These are phyloP conservation scores for Andrena dorsata DNA, from an alignment of 2,888 invertebrate genomes.

Conservation along the genomic window DNA sequence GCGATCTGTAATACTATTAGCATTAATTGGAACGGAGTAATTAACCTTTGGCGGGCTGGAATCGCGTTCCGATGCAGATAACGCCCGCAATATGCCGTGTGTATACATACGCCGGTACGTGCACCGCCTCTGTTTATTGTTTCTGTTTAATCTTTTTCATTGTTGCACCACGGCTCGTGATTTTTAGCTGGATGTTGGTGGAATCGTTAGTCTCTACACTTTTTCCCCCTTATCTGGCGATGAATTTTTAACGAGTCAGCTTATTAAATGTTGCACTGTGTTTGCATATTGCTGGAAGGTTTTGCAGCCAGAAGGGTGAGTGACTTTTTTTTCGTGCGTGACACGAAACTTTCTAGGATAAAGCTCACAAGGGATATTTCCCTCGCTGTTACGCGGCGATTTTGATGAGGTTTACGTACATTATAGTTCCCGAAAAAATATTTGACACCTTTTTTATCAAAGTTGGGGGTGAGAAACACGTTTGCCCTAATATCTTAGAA, in stretches of 20 bases:
- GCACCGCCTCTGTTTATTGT: neutral
- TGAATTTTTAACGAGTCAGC: neutral
- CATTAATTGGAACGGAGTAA: constrained; percentile 58
- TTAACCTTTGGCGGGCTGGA: constrained; percentile 49
- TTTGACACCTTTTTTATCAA: too few species aligned
- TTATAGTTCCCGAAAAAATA: too few species aligned
- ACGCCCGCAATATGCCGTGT: constrained; percentile 18
- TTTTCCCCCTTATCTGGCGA: neutral
- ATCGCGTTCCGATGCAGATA: constrained; percentile 38
- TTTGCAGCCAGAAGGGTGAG: neutral
- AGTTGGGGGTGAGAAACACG: too few species aligned
- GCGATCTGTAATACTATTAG: constrained; percentile 59
- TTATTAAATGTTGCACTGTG: neutral
- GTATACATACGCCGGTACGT: neutral
- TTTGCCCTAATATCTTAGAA: too few species aligned
- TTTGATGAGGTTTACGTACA: too few species aligned
- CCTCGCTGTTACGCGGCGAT: too few species aligned
- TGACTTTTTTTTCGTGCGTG: neutral
- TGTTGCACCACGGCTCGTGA: neutral
- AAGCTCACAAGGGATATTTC: too few species aligned
- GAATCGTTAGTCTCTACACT: neutral
- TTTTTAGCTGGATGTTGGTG: neutral
- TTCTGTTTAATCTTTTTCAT: neutral
- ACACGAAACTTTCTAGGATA: too few species aligned
- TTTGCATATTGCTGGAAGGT: neutral